phyloP scores from a whole-genome alignment of 2,888 invertebrate species.

The Seira ritae region DNA sequence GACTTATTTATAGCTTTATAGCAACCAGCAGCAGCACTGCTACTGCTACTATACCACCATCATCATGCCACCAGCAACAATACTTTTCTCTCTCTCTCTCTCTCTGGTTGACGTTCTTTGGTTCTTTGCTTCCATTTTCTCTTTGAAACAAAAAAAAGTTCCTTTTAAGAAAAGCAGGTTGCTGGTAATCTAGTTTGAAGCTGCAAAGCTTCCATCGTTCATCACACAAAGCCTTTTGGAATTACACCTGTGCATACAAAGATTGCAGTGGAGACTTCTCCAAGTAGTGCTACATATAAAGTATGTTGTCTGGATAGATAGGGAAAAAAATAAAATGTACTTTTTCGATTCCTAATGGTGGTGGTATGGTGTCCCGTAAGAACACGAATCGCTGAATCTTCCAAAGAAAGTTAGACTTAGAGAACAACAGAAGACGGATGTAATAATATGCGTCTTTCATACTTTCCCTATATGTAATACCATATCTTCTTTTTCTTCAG shows the following conservation, averaged over 20 bases:
- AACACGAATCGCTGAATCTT: too few species aligned
- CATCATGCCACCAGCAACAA: background rate
- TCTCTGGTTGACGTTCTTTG: too few species aligned
- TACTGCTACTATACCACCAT: too few species aligned
- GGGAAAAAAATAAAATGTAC: too few species aligned
- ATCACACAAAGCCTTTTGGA: constrained; percentile 48
- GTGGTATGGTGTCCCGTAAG: too few species aligned
- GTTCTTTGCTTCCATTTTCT: constrained; percentile 13
- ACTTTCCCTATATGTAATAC: too few species aligned
- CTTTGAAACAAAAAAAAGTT: background rate
- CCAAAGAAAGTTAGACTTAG: background rate
- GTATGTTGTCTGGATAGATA: too few species aligned
- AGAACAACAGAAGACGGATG: constrained; percentile 19
- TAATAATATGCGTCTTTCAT: too few species aligned
- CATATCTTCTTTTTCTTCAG: background rate
- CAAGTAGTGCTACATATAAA: too few species aligned
- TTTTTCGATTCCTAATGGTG: too few species aligned
- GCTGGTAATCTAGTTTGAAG: constrained; percentile 57
- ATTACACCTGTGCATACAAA: constrained; percentile 51
- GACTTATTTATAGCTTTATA: too few species aligned
- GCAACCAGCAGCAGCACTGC: too few species aligned
- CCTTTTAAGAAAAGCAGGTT: background rate
- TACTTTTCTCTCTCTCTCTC: constrained; percentile 6
- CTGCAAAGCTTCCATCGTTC: constrained; percentile 59
- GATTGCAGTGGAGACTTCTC: background rate